phyloP scores from a whole-genome alignment of 2,797 vertebrate genomes.

The Apodemus agrarius region DNA sequence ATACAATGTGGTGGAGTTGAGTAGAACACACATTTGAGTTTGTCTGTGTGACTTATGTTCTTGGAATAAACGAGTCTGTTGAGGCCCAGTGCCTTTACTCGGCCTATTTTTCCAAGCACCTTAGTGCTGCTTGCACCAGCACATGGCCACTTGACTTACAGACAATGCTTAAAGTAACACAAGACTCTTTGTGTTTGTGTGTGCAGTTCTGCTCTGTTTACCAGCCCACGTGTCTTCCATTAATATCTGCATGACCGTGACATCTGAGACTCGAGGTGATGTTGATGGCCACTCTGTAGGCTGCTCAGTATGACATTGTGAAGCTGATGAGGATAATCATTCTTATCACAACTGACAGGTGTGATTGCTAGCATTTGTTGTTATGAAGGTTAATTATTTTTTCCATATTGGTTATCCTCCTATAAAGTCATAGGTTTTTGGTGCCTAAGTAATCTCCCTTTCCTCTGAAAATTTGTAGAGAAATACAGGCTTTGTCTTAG shows the following conservation, averaged over 20 bases:
- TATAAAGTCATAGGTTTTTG: slow-evolving; percentile 12
- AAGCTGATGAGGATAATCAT: not conserved
- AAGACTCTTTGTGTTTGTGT: not conserved
- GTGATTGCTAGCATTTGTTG: not conserved
- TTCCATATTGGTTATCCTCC: slow-evolving; percentile 15
- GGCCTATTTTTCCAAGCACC: not conserved
- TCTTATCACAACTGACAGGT: slow-evolving; percentile 19
- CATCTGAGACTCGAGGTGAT: not conserved
- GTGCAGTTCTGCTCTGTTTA: not conserved
- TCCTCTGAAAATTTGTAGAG: slow-evolving; percentile 42
- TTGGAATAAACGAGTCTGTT: slow-evolving; percentile 4
- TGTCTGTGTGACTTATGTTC: slow-evolving; percentile 1
- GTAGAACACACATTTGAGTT: not conserved
- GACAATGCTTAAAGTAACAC: not conserved
- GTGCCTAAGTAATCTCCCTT: not conserved
- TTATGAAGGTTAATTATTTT: not conserved
- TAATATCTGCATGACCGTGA: not conserved
- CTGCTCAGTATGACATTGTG: not conserved
- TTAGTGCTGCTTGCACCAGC: not conserved
- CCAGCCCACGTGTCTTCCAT: not conserved
- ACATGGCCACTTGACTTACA: not conserved
- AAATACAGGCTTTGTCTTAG: not conserved
- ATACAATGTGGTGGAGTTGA: not conserved
- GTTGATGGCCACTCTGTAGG: not conserved
- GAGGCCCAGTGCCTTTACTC: not conserved